Conservation (phyloP, 1,140 invertebrate genomes). For the Coptotermes formosanus region DNA sequence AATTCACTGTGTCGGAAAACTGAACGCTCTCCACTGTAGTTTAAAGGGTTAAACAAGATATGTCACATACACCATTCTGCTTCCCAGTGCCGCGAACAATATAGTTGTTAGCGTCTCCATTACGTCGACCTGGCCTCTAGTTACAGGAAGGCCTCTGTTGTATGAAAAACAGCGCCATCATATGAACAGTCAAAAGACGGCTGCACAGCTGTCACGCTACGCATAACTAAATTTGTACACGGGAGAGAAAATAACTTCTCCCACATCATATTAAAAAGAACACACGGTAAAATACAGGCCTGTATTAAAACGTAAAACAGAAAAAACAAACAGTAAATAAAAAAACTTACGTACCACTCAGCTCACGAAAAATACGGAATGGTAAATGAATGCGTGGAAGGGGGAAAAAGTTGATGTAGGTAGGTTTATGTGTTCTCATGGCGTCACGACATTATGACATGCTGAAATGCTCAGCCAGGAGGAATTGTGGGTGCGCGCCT, state of each 20-base stretch:
- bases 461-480: background rate
- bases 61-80: background rate
- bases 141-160: background rate
- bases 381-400: background rate
- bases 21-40: no score
- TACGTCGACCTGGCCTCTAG: background rate
- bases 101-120: background rate
- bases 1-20: no score
- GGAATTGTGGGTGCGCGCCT: background rate
- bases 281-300: background rate
- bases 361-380: background rate
- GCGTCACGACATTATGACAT: background rate
- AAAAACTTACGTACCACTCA: background rate
- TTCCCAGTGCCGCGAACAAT: background rate
- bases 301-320: background rate
- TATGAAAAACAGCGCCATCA: background rate
- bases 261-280: conserved; percentile 1
- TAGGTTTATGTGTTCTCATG: background rate
- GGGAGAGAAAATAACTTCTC: background rate
- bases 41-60: background rate
- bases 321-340: background rate
- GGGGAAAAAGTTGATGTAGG: background rate
- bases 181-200: conserved; percentile 12
- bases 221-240: background rate
- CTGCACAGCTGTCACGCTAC: background rate